Evolutionary conservation across 2,888 invertebrate species (phyloP).

Genomic region (Cosmia pyralina): DNA sequence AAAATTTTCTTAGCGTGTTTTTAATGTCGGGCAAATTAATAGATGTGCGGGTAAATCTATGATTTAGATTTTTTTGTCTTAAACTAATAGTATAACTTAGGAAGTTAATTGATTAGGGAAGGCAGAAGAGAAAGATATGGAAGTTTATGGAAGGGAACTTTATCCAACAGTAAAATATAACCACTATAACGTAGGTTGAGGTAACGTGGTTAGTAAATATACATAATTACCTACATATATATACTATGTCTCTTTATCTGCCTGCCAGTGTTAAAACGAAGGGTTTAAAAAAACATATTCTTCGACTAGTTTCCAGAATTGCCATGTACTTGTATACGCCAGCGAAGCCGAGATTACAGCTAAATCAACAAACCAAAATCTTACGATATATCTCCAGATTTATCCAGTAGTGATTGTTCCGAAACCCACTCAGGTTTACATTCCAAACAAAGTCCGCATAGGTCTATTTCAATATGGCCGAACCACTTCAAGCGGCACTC

Average conservation of each 20-base stretch:
- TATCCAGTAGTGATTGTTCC: conserved; percentile 11
- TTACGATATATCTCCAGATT: not conserved
- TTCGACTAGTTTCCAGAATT: no score
- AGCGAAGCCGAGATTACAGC: not conserved
- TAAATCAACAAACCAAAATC: not conserved
- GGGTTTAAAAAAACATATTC: no score
- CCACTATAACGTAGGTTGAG: no score
- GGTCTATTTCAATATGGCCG: conserved; percentile 37
- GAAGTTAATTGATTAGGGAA: not conserved
- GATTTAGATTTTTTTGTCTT: not conserved
- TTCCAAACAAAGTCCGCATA: conserved; percentile 21
- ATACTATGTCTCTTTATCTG: not conserved
- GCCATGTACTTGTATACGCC: no score
- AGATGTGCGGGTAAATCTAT: not conserved
- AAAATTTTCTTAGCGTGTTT: conserved; percentile 15
- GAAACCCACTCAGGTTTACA: conserved; percentile 4
- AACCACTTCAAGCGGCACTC: conserved; percentile 24
- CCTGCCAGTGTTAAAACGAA: no score
- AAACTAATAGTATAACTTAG: no score
- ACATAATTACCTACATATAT: no score
- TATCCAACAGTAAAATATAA: no score
- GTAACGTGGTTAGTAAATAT: no score
- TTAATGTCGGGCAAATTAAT: not conserved
- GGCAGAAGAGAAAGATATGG: not conserved
- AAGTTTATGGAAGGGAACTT: no score